Evolutionary conservation across 1,140 invertebrate species (phyloP), one percentile per base, ranked within the genome.

Genomic region (Chymomyza costata): DNA sequence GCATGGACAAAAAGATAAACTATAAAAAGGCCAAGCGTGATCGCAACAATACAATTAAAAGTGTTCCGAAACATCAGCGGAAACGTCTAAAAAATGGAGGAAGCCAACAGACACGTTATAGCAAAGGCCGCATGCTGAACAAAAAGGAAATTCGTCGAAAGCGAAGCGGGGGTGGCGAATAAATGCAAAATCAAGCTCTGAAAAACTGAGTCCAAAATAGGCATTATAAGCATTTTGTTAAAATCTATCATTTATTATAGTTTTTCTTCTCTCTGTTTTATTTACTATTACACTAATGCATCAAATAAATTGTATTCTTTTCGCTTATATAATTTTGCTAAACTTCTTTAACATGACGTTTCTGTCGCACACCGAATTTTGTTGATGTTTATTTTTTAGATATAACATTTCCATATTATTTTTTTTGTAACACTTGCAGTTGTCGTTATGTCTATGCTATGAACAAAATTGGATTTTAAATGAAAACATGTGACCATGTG

Each of bases 1-100:
- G 89, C 80, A 70, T 92, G 2, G 91, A 93, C 38, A 87, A 87
- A 55, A 74, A 88, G 31, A 87, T 88, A 65, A 90, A 91, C 66
- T 88, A 87, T 50, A 90, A 91, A 76, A 89, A 88, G 63, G 87
- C 88, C 21, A 82, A 83, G 37, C 67, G 74, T 8, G 71, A 84
- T 25, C 63, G 61, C 18, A 66, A 82, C 14, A 82, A 82, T 32
- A 78, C 82, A 2, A 61, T 83, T 15, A 83, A 78, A 14, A 83
- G 62, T 48, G 65, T 83, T 13, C 81, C 81, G 3, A 83, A 81
- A 21, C 63, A 76, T 50, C 61, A 59, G 34, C 58, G 74, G 6
- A 83, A 81, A 37, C 65, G 64, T 14, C 54, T 82, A 3, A 83
- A 83, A 60, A 38, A 51, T 0, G 71, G 66, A 13, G 52, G 59